Percentiles rank a stretch among this genome's conserved stretches.
phyloP scores from a whole-genome alignment of 2,888 invertebrate genomes.

The Melangyna quadrimaculata region DNA sequence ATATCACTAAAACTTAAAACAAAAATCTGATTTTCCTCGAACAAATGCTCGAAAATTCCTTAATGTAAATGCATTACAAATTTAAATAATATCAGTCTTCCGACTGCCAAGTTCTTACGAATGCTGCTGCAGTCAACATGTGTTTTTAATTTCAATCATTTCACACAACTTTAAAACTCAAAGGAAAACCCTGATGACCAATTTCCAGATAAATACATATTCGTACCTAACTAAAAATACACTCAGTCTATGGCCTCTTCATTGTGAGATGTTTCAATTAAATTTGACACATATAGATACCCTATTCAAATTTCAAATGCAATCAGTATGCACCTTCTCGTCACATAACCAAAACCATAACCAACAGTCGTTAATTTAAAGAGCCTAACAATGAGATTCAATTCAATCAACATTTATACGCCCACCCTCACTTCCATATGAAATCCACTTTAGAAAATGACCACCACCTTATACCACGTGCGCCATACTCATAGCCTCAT shows the following conservation, averaged over 20 bases:
- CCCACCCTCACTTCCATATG: not conserved
- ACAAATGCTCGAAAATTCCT: not conserved
- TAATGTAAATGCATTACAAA: not conserved
- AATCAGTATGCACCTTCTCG: conserved; percentile 42
- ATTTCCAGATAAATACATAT: not conserved
- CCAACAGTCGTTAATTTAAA: conserved; percentile 40
- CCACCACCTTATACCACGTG: not conserved
- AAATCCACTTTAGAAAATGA: conserved; percentile 43
- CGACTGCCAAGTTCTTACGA: not conserved
- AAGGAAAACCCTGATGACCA: not conserved
- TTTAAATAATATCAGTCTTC: not conserved
- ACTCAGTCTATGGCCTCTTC: not conserved
- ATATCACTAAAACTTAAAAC: no score
- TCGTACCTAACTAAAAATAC: no score
- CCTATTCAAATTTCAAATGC: conserved; percentile 42
- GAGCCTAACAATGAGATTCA: conserved; percentile 55
- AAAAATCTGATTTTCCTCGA: not conserved
- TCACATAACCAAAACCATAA: conserved; percentile 23
- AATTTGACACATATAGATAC: conserved; percentile 7
- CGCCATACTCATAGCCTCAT: not conserved
- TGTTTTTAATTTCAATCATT: conserved; percentile 1
- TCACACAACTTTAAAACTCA: not conserved
- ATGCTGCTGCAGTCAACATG: not conserved
- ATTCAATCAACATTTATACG: conserved; percentile 49
- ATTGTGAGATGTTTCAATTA: conserved; percentile 20